phyloP scores from a whole-genome alignment of 92 coral and sea anemone species.

The Epizoanthus illoricatus region DNA sequence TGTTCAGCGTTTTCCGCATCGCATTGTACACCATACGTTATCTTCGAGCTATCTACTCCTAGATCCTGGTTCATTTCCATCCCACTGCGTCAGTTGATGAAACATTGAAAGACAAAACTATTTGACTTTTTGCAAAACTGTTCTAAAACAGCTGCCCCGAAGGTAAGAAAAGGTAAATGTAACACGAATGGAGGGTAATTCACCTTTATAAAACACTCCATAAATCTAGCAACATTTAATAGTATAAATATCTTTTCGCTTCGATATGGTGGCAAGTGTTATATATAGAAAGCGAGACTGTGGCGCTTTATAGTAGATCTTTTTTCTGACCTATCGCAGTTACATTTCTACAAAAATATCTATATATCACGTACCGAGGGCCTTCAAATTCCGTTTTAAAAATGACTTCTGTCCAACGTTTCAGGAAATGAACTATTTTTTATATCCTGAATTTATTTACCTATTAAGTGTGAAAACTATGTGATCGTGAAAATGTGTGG shows the following conservation, averaged over 20 bases:
- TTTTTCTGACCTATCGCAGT: conserved; percentile 20
- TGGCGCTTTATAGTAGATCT: conserved; percentile 16
- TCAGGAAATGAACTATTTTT: conserved; percentile 22
- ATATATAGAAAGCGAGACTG: not conserved
- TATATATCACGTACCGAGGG: conserved; percentile 22
- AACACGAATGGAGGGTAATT: not conserved
- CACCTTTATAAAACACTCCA: not conserved
- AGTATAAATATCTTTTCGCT: too few species aligned
- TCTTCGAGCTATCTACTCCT: not conserved
- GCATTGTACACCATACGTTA: not conserved
- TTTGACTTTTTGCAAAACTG: not conserved
- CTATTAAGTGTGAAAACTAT: conserved; percentile 38
- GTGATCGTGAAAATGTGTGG: conserved; percentile 13
- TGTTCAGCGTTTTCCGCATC: not conserved
- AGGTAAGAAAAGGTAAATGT: not conserved
- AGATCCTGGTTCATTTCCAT: not conserved
- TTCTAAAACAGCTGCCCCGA: not conserved
- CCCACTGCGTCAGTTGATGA: not conserved
- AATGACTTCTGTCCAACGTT: conserved; percentile 7
- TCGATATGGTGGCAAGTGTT: not conserved
- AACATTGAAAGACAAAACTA: not conserved
- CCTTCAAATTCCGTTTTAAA: conserved; percentile 24
- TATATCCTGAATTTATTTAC: conserved; percentile 22
- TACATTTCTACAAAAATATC: too few species aligned
- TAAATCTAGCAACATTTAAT: not conserved